Base-by-base conservation (phyloP, 1,140 invertebrate species). In the Nylanderia fulva region DNA sequence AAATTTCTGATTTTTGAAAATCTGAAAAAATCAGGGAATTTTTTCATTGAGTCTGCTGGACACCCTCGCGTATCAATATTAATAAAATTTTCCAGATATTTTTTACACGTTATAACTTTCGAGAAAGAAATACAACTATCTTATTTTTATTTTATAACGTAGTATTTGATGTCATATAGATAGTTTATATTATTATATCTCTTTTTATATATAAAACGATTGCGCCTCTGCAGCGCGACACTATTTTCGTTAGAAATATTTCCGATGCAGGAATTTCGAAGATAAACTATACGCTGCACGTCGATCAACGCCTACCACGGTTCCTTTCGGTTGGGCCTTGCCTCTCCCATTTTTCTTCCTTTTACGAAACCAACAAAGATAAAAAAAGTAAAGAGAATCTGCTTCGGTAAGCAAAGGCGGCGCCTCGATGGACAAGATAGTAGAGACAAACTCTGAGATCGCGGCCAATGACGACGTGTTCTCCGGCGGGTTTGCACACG, bases 401-500 rank as follows among this genome's bases (percentile, higher is more conserved):
- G 56, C 54, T 48, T 88, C 79, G 68, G 79, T 85, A 88, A 86
- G 86, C 80, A 88, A 86, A 88, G 87, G 87, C 77, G 76, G 80
- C 75, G 76, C 82, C 85, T 88, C 86, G 82, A 75, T 84, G 71
- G 64, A 64, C 85, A 84, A 89, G 76, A 87, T 85, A 89, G 52
- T 52, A 79, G 77, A 87, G 56, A 36, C 54, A 85, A 86, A 79
- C 74, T 85, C 56, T 56, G 63, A 42, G 61, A 80, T 77, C 74
- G 48, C 76, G 76, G 84, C 52, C 84, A 82, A 82, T 76, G 69
- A 84, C 84, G 69, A 84, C 56, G 82, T 79, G 56, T 66, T 64
- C 48, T n/a, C n/a, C 61, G 45, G 33, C 58, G 36, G 42, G 82
- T 79, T 80, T 79, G 74, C 56, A 48, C 60, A 66, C 74, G 75